Conservation (phyloP, 2,113 vertebrate species). For the Pterocles orientalis region DNA sequence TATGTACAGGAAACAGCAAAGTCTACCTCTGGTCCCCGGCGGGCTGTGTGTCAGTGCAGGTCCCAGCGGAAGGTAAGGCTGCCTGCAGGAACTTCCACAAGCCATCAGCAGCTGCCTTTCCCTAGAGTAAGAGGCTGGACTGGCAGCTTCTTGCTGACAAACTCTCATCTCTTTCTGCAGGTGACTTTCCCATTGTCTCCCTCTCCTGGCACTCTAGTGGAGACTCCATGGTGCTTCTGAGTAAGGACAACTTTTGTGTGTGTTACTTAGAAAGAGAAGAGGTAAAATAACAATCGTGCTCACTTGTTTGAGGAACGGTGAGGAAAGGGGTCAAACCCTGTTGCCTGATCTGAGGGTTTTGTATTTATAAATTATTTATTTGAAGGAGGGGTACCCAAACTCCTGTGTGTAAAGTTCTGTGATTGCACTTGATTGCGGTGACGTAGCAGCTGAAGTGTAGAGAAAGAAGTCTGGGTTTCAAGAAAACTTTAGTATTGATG, state of each 20-base stretch:
- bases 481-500: neutral
- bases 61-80: constrained; percentile 85
- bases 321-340: neutral
- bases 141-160: neutral
- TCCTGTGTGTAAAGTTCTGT: neutral
- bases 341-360: neutral
- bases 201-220: constrained; percentile 86
- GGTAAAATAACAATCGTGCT: neutral
- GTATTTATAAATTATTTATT: constrained; percentile 38
- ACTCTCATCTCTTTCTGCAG: constrained; percentile 61
- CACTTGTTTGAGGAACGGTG: neutral
- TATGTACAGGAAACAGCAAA: constrained; percentile 85
- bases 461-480: neutral
- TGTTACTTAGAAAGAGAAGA: constrained; percentile 87
- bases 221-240: constrained; percentile 82
- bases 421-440: neutral
- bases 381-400: neutral
- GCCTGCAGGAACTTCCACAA: neutral
- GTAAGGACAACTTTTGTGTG: constrained; percentile 91
- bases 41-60: constrained; percentile 86
- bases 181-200: constrained; percentile 85
- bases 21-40: constrained; percentile 91
- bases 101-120: neutral
- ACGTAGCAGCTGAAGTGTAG: neutral
- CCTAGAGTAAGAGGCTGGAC: neutral